phyloP scores from a whole-genome alignment of 35 echinoderm and acorn worm species.

The Apostichopus californicus region DNA sequence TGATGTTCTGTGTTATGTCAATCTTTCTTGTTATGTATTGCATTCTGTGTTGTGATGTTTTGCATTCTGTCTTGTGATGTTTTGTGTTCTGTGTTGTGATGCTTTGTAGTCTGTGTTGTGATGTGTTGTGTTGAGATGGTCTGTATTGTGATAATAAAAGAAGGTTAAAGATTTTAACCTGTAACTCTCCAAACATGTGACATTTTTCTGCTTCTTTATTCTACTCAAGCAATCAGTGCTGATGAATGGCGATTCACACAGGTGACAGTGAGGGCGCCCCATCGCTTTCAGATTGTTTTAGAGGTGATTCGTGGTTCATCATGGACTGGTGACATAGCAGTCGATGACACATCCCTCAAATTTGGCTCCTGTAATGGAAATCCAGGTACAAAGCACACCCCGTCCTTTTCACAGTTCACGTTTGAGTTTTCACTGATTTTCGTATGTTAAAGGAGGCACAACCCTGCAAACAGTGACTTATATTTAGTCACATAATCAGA shows the following conservation, averaged over 20 bases:
- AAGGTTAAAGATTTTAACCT: not conserved
- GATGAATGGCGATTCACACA: slow-evolving; percentile 68
- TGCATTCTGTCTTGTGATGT: too few species aligned
- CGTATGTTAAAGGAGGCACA: too few species aligned
- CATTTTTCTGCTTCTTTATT: not conserved
- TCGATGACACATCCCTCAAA: slow-evolving; percentile 69
- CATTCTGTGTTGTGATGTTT: too few species aligned
- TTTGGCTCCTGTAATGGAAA: slow-evolving; percentile 61
- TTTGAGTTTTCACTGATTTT: too few species aligned
- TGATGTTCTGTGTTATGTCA: too few species aligned
- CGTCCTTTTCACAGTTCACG: not conserved
- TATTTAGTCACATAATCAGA: too few species aligned
- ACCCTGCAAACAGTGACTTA: too few species aligned
- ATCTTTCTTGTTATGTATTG: too few species aligned
- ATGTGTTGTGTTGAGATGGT: too few species aligned
- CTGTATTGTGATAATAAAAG: too few species aligned
- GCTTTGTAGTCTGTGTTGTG: too few species aligned
- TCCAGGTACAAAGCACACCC: not conserved
- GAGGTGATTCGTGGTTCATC: slow-evolving; percentile 56
- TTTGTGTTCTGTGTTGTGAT: too few species aligned
- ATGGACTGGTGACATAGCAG: slow-evolving; percentile 62
- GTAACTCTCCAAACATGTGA: not conserved
- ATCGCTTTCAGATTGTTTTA: slow-evolving; percentile 62
- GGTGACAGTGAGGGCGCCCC: slow-evolving; percentile 41
- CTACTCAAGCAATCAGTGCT: slow-evolving; percentile 18